Evolutionary conservation across 2,797 vertebrate genomes (phyloP).

Genomic region (Poecilia picta): DNA sequence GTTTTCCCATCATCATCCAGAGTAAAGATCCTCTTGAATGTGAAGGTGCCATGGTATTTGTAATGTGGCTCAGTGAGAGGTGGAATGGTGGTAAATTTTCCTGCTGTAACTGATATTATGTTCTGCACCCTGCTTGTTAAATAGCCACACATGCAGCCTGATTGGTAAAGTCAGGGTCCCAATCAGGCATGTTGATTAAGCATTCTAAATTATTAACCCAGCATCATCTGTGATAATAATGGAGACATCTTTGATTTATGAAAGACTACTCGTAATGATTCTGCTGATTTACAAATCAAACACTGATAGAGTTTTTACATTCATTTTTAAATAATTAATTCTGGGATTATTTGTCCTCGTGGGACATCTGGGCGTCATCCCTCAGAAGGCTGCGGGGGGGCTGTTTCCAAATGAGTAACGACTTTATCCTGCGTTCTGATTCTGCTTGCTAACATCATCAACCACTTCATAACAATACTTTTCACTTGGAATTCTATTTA

Average conservation of each 20-base stretch:
- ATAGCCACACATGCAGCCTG: conserved; percentile 4
- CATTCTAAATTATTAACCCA: conserved; percentile 6
- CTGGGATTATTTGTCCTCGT: neutral
- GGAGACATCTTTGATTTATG: neutral
- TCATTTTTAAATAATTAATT: neutral
- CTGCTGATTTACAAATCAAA: neutral
- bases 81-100: neutral
- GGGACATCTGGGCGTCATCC: neutral
- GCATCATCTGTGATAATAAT: conserved; percentile 9
- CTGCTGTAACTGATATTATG: neutral
- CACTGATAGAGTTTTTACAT: neutral
- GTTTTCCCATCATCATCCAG: neutral
- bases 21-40: neutral
- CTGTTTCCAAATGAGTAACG: neutral
- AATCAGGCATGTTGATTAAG: conserved; percentile 20
- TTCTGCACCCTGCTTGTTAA: neutral
- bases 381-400: neutral
- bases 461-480: neutral
- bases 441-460: neutral
- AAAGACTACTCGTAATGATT: neutral
- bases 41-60: conserved; percentile 4
- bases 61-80: neutral
- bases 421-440: neutral
- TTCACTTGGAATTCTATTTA: neutral
- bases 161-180: conserved; percentile 13